Base-by-base conservation (phyloP, 2,797 vertebrate genomes). In the Calcarius lapponicus region DNA sequence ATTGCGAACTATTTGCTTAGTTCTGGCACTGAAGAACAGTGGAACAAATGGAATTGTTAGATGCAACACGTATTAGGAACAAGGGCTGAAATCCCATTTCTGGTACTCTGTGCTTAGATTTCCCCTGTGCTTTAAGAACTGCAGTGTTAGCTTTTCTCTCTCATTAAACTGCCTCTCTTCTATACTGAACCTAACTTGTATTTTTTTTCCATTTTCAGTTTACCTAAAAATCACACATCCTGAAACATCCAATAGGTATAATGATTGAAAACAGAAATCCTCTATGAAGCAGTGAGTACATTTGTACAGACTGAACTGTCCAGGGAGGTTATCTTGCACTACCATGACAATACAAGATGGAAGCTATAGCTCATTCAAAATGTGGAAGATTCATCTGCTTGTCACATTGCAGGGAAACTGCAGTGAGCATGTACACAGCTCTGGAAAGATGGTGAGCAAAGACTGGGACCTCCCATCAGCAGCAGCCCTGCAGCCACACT, bases 31-130 rank as follows among this genome's bases (percentile, higher is more conserved):
- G 89, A 78, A 96, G 89, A 93, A 83, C 93, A 92, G 86, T 1
- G 42, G 92, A 96, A 94, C 92, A 95, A 96, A 96, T 96, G 80
- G 70, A 92, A 96, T 84, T 91, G 90, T 96, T 86, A 93, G 90
- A 92, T 81, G 82, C 85, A 96, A 94, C 80, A 90, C 0, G 1
- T 88, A 92, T 84, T 91, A 94, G 66, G 87, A 95, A 90, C 90
- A 93, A 94, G 91, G 74, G 32, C 90, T 93, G 67, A 89, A 97
- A 95, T 75, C 70, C 32, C 29, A 79, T 86, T 73, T 50, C 66
- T 67, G 74, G 34, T 65, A 66, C 53, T 91, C 85, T 56, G 88
- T 81, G 86, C 34, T 90, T 78, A 90, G 87, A 96, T 89, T 76
- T 93, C 92, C 58, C 80, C 29, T 88, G 73, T 91, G 87, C 74